These are phyloP conservation scores for Drosophila sechellia DNA, from an alignment of 1,140 invertebrate genomes.

Conservation along the genomic window DNA sequence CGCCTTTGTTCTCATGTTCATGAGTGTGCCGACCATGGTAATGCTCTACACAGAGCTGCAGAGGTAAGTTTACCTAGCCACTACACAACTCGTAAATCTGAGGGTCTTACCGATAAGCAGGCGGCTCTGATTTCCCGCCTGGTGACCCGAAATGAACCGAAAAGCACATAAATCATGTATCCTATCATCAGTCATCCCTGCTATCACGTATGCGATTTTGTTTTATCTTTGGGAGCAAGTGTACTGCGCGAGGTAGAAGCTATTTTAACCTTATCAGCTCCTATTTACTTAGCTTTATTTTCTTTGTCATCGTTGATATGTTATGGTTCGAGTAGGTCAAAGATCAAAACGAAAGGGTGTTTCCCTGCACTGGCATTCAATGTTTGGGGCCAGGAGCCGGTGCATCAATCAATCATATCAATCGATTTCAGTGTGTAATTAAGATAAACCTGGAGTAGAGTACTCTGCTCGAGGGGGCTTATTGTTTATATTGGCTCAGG, in stretches of 20 bases:
- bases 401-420: conserved; percentile 31
- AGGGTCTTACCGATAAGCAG: conserved; percentile 28
- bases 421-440: conserved; percentile 17
- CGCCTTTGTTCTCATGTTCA: conserved; percentile 91
- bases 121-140: conserved; percentile 27
- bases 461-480: conserved; percentile 12
- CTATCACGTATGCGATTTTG: conserved; percentile 21
- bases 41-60: conserved; percentile 89
- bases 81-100: neutral
- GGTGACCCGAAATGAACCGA: conserved; percentile 22
- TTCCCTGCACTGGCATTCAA: neutral
- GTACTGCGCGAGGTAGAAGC: conserved; percentile 18
- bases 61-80: conserved; percentile 85
- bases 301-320: conserved; percentile 16
- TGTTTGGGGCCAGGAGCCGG: neutral
- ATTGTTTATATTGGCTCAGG: conserved; percentile 11
- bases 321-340: conserved; percentile 8
- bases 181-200: conserved; percentile 46
- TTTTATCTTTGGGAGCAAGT: conserved; percentile 37
- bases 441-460: conserved; percentile 26
- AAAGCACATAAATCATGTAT: conserved; percentile 44
- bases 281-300: conserved; percentile 29
- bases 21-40: conserved; percentile 88
- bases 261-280: conserved; percentile 35
- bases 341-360: conserved; percentile 16